These are phyloP conservation scores for Phataginus tetradactyla DNA, from an alignment of 2,797 vertebrate genomes.

Conservation along the genomic window DNA sequence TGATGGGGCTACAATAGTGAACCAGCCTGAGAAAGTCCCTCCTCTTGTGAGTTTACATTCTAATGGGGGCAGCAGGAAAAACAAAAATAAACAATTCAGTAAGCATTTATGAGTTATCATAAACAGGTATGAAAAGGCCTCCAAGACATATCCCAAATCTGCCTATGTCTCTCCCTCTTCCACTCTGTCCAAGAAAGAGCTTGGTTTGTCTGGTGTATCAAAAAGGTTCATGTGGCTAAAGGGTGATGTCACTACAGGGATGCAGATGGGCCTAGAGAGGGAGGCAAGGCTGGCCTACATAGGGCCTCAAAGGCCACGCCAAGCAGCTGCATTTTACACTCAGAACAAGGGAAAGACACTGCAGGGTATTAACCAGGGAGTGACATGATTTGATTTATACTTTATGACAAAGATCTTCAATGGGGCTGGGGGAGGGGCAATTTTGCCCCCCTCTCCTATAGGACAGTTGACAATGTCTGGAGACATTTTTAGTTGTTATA, in stretches of 20 bases:
- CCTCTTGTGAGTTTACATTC: background rate
- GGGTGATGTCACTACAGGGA: background rate
- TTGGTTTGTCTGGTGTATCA: background rate
- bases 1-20: background rate
- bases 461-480: background rate
- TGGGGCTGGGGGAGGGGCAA: background rate
- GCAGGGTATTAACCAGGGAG: background rate
- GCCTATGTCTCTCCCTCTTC: background rate
- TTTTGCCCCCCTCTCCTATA: background rate
- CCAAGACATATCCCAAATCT: background rate
- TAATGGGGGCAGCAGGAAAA: background rate
- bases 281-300: background rate
- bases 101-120: background rate
- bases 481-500: background rate
- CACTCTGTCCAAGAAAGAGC: background rate
- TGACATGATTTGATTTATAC: background rate
- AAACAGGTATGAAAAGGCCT: background rate
- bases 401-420: background rate
- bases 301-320: background rate
- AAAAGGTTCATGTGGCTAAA: background rate
- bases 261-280: background rate
- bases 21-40: background rate
- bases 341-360: background rate
- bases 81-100: background rate
- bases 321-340: background rate